Evolutionary conservation across 2,888 invertebrate genomes (phyloP), one percentile per base, ranked within the genome.

Genomic region (Schizotus pectinicornis): DNA sequence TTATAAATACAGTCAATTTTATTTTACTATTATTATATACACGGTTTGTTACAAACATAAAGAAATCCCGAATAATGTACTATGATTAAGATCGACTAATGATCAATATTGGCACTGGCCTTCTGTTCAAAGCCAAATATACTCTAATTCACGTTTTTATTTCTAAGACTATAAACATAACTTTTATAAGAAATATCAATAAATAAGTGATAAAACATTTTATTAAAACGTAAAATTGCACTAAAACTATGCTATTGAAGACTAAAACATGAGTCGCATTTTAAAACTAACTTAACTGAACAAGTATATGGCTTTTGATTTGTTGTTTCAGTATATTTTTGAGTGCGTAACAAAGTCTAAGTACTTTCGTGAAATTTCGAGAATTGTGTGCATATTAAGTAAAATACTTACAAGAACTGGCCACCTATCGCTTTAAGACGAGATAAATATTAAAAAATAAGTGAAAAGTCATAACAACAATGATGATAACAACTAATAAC

Each of bases 1-100:
- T 43, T 69, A 72, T 73, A 74, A 77, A 76, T 76, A 76, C 76
- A 77, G 71, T 74, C 56, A 70, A 74, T 71, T 75, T 75, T 74
- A 73, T 65, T 73, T 66, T 67, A 67, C 67, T 68, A 70, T 69
- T 68, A 65, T 58, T 75, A 77, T 77, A 67, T 77, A 77, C 75
- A 76, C 67, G 64, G 62, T 71, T 71, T 68, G 63, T 73, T 75
- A 73, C 73, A 73, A 71, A 73, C 69, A 69, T 70, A 69, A 71
- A 67, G 66, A 62, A 66, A 70, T 66, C 66, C 68, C 64, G 61
- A 63, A 55, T 59, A 59, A 67, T 60, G 61, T 68, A 66, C 56
- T 62, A 64, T 63, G 56, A 59, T 56, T 59, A 61, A 63, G 61
- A 63, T 62, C 60, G 55, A 55, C 56, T 56, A 59, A 53, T 61